A percentile compares a stretch with the other conserved stretches of the same genome.
Conservation (phyloP, 23 tunicate genomes). For the Ciona savignyi region DNA sequence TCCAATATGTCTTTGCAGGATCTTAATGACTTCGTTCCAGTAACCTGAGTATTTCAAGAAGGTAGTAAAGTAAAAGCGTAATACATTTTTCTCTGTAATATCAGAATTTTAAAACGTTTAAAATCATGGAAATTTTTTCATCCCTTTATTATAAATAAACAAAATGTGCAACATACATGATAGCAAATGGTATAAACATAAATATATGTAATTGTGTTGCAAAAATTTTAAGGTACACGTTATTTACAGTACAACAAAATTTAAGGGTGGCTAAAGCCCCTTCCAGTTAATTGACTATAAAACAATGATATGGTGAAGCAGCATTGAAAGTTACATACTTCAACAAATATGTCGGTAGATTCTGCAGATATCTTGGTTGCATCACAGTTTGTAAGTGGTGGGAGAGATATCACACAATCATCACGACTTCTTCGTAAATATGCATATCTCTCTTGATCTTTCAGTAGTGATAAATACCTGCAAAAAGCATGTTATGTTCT, state of each 20-base stretch:
- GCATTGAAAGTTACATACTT: slow-evolving; percentile 30
- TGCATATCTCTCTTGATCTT: slow-evolving; percentile 64
- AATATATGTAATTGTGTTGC: too few species aligned
- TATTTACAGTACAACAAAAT: too few species aligned
- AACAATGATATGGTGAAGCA: too few species aligned
- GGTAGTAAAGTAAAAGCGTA: not conserved
- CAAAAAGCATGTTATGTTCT: not conserved
- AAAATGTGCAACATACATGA: too few species aligned
- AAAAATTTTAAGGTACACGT: too few species aligned
- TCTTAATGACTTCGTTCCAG: slow-evolving; percentile 64
- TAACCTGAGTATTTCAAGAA: slow-evolving; percentile 21
- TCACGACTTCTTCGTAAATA: slow-evolving; percentile 34
- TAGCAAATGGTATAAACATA: too few species aligned
- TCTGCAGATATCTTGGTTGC: slow-evolving; percentile 42
- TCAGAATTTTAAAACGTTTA: too few species aligned
- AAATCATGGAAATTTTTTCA: too few species aligned
- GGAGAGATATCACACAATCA: slow-evolving; percentile 76
- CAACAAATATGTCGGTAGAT: slow-evolving; percentile 47
- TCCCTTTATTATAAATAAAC: too few species aligned
- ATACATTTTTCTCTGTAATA: too few species aligned
- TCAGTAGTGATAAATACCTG: slow-evolving; percentile 67
- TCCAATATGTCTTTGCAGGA: slow-evolving; percentile 71
- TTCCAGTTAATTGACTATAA: too few species aligned
- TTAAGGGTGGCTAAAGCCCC: too few species aligned
- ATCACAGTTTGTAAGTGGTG: slow-evolving; percentile 83